Evolutionary conservation across 2,888 invertebrate species (phyloP).

Genomic region (Rutpela maculata): DNA sequence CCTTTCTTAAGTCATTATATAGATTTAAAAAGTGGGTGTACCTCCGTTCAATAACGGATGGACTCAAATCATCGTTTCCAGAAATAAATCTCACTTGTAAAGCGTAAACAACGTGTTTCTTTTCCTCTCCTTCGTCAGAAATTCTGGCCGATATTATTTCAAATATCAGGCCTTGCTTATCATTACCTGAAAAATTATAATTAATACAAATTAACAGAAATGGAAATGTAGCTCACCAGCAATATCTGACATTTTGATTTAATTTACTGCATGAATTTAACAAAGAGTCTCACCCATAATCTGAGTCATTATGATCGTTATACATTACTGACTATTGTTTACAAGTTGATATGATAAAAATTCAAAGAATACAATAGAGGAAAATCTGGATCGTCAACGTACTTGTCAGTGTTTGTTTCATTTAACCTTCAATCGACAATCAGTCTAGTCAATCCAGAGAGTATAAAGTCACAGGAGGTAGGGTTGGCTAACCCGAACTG

Average conservation of each 20-base stretch:
- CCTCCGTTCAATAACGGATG: constrained; percentile 81
- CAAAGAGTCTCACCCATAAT: constrained; percentile 53
- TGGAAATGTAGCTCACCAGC: background rate
- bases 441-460: too few relatives aligned
- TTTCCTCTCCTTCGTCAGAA: constrained; percentile 78
- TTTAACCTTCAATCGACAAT: too few relatives aligned
- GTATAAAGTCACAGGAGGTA: too few relatives aligned
- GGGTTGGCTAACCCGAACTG: too few relatives aligned
- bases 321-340: constrained; percentile 36
- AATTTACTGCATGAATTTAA: constrained; percentile 28
- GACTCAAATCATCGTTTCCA: constrained; percentile 76
- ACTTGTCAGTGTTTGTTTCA: too few relatives aligned
- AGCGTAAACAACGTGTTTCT: constrained; percentile 83
- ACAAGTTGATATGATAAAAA: background rate
- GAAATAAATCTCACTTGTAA: constrained; percentile 79
- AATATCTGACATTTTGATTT: constrained; percentile 20
- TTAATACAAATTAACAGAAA: constrained; percentile 12
- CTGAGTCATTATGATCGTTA: constrained; percentile 52
- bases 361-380: too few relatives aligned
- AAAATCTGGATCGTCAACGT: too few relatives aligned
- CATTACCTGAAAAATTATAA: constrained; percentile 57
- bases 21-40: constrained; percentile 84
- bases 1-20: constrained; percentile 79
- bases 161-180: constrained; percentile 75
- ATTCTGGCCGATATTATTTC: constrained; percentile 83